Conservation (phyloP, 2,797 vertebrate species). For the Falco novaeseelandiae region DNA sequence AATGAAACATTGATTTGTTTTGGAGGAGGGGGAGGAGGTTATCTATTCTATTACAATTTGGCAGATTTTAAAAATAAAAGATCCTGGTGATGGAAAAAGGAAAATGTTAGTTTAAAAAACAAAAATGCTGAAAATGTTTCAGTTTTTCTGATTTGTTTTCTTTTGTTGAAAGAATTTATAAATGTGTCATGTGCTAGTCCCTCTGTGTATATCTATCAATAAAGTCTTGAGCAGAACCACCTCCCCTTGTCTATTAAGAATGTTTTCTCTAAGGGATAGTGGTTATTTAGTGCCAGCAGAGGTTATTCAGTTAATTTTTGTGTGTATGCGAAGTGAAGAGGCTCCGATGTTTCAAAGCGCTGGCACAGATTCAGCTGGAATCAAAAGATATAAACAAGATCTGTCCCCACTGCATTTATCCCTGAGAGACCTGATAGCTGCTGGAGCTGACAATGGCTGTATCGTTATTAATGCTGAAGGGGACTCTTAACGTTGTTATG, state of each 20-base stretch:
- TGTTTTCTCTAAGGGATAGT: background rate
- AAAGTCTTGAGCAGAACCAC: background rate
- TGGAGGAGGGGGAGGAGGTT: background rate
- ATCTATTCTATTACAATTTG: background rate
- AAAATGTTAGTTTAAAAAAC: background rate
- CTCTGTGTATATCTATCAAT: background rate
- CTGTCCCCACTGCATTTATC: background rate
- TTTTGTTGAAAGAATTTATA: background rate
- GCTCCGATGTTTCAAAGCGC: accelerated
- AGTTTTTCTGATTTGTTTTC: background rate
- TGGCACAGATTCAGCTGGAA: background rate
- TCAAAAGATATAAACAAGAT: background rate
- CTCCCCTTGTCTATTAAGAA: background rate
- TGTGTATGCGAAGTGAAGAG: background rate
- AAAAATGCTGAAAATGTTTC: background rate
- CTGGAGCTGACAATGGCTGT: background rate
- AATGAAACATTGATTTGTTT: conserved; percentile 41
- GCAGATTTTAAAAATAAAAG: background rate
- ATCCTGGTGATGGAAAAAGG: background rate
- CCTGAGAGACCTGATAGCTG: background rate
- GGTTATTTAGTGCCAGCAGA: background rate
- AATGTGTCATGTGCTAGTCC: background rate
- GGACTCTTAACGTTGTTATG: background rate
- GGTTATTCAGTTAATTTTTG: background rate
- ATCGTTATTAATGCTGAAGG: background rate